Percentiles rank a stretch among this genome's conserved stretches.
Conservation (phyloP, 2,113 vertebrate genomes). For the Salvator merianae region DNA sequence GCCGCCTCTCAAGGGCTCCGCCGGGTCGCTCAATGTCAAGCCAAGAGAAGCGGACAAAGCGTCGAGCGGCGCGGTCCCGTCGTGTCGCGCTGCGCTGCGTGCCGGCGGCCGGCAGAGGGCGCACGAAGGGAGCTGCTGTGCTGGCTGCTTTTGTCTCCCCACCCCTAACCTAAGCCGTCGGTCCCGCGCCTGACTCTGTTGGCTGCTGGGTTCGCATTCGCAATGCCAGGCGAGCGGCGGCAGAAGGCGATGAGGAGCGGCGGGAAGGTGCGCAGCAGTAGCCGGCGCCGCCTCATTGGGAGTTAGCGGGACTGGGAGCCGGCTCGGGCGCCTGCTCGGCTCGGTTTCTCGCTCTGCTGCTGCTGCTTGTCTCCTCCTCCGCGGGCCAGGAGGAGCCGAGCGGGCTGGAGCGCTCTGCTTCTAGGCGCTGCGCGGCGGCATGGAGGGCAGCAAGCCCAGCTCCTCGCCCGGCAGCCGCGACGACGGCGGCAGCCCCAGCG, state of each 20-base stretch:
- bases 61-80: neutral
- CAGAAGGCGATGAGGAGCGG: conserved; percentile 60
- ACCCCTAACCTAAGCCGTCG: neutral
- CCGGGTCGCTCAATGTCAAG: conserved; percentile 54
- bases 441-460: conserved; percentile 89
- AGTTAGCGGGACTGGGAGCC: conserved; percentile 51
- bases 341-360: neutral
- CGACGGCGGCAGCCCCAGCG: conserved; percentile 71
- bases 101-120: conserved; percentile 38
- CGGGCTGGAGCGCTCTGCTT: conserved; percentile 44
- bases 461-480: conserved; percentile 89
- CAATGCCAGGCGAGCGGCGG: conserved; percentile 6
- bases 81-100: neutral
- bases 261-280: conserved; percentile 72
- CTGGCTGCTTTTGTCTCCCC: neutral
- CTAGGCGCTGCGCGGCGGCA: conserved; percentile 59
- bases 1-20: conserved; percentile 26
- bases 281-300: conserved; percentile 56
- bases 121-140: conserved; percentile 37
- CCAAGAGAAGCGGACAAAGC: conserved; percentile 8
- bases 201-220: neutral
- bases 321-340: neutral
- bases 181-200: neutral
- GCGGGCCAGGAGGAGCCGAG: neutral
- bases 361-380: neutral